A percentile compares a stretch with the other conserved stretches of the same genome.
phyloP scores from a whole-genome alignment of 1,140 invertebrate genomes.

The Papilio machaon region DNA sequence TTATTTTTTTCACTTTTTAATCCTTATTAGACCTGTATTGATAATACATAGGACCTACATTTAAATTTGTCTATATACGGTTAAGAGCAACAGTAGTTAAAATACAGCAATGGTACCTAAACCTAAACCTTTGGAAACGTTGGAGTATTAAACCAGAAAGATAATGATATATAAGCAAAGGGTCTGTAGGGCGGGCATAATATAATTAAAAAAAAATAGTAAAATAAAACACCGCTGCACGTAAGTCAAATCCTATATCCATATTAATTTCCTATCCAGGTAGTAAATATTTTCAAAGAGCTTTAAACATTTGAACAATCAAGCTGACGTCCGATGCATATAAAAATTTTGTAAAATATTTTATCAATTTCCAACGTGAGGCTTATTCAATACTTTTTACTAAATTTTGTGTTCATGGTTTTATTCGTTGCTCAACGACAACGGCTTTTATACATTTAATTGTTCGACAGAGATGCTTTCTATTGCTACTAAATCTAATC shows the following conservation, averaged over 20 bases:
- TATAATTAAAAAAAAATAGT: no score
- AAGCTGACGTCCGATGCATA: slow-evolving; percentile 30
- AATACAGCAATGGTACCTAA: no score
- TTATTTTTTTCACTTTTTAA: no score
- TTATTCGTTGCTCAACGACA: slow-evolving; percentile 15
- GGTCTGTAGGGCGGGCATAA: neutral
- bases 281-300: slow-evolving; percentile 37
- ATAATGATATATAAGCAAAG: neutral
- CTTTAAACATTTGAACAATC: slow-evolving; percentile 34
- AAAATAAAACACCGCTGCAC: neutral
- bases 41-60: no score
- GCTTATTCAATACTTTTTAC: slow-evolving; percentile 31
- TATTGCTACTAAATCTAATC: neutral
- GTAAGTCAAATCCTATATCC: neutral
- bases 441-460: neutral
- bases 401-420: slow-evolving; percentile 1
- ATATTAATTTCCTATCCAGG: neutral
- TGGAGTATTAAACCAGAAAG: no score
- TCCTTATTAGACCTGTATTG: no score
- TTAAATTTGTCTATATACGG: no score
- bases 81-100: no score
- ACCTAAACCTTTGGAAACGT: no score
- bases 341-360: slow-evolving; percentile 33
- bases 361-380: slow-evolving; percentile 26
- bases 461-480: neutral